These are phyloP conservation scores for Phrynocephalus vlangalii DNA, from an alignment of 2,797 vertebrate genomes.

Conservation along the genomic window DNA sequence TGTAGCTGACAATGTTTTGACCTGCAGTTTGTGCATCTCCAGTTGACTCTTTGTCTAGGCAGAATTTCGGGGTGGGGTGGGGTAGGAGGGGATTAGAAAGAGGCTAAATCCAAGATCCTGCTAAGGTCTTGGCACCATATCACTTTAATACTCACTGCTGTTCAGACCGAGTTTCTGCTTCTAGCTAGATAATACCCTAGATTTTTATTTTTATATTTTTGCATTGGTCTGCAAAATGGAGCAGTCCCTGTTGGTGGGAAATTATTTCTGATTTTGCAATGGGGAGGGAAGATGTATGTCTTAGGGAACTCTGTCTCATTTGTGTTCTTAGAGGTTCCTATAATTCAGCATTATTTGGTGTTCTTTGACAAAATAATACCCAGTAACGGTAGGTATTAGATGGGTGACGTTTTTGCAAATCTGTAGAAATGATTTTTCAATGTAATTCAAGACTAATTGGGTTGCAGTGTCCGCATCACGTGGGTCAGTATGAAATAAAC, in stretches of 20 bases:
- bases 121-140: not conserved
- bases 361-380: slow-evolving; percentile 44
- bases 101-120: not conserved
- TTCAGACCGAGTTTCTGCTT: not conserved
- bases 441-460: slow-evolving; percentile 75
- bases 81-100: no score
- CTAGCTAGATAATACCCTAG: not conserved
- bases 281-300: slow-evolving; percentile 58
- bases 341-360: slow-evolving; percentile 67
- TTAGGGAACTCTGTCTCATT: slow-evolving; percentile 60
- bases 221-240: not conserved
- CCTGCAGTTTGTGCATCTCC: not conserved
- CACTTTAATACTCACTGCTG: no score
- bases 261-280: slow-evolving; percentile 36
- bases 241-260: not conserved
- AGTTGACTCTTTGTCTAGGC: not conserved
- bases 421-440: slow-evolving; percentile 69
- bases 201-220: no score
- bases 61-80: not conserved
- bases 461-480: slow-evolving; percentile 56
- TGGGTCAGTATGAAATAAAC: slow-evolving; percentile 57
- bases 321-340: slow-evolving; percentile 61
- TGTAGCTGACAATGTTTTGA: not conserved
- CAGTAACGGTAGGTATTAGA: not conserved
- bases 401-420: slow-evolving; percentile 56